Evolutionary conservation across 1,140 invertebrate species (phyloP).

Genomic region (Caenorhabditis inopinata): DNA sequence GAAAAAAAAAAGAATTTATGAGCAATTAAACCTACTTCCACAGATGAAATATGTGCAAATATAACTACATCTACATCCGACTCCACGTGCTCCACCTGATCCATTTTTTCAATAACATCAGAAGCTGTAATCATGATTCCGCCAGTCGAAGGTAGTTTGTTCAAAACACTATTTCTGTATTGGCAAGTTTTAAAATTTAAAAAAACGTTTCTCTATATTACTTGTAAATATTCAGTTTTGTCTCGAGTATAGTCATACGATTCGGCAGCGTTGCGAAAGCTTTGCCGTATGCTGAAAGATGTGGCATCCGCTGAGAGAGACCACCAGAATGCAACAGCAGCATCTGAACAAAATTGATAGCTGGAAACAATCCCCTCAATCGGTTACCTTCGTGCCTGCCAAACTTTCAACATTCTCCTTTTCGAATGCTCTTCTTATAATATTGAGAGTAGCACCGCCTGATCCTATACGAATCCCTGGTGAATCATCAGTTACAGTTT

Average conservation of each 20-base stretch:
- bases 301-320: slow-evolving; percentile 32
- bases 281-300: slow-evolving; percentile 22
- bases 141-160: neutral
- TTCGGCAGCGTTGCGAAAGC: neutral
- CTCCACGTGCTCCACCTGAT: neutral
- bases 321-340: slow-evolving; percentile 34
- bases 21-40: neutral
- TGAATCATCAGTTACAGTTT: neutral
- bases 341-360: neutral
- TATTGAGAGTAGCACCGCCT: neutral
- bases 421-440: neutral
- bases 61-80: neutral
- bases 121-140: slow-evolving; percentile 10
- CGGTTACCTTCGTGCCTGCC: neutral
- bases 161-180: neutral
- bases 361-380: too few relatives aligned
- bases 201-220: too few relatives aligned
- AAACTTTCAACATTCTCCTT: neutral
- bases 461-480: neutral
- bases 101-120: slow-evolving; percentile 13
- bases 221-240: neutral
- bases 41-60: neutral
- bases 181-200: too few relatives aligned
- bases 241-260: neutral
- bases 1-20: too few relatives aligned